Evolutionary conservation across 2,113 vertebrate species (phyloP).

Genomic region (Bothrops jararaca): DNA sequence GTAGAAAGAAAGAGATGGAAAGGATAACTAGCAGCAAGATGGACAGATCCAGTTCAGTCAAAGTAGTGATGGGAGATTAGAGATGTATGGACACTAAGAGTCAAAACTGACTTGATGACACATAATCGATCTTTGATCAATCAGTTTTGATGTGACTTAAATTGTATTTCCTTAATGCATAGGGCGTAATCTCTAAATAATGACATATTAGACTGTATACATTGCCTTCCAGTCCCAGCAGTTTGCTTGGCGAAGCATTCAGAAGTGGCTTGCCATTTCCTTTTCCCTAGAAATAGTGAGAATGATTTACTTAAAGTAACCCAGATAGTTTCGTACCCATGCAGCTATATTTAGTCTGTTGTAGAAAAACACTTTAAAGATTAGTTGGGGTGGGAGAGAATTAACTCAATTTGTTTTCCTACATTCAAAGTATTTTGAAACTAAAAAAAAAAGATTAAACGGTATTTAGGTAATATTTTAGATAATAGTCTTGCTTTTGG

Average conservation of each 20-base stretch:
- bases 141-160: not conserved
- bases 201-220: not conserved
- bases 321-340: not conserved
- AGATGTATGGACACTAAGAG: not conserved
- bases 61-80: not conserved
- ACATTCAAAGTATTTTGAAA: not conserved
- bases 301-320: not conserved
- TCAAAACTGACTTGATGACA: not conserved
- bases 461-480: not conserved
- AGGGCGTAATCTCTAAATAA: not conserved
- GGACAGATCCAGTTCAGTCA: not conserved
- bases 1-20: not conserved
- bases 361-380: not conserved
- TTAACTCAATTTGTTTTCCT: not conserved
- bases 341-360: not conserved
- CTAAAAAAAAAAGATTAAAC: not conserved
- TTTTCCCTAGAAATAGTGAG: not conserved
- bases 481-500: not conserved
- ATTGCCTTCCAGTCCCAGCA: not conserved
- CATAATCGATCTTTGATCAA: not conserved
- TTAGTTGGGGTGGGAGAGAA: not conserved
- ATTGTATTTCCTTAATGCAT: not conserved
- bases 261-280: not conserved
- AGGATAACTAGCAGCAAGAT: not conserved
- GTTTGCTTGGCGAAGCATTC: not conserved